Evolutionary conservation across 1,140 invertebrate genomes (phyloP).

Genomic region (Caenorhabditis briggsae): DNA sequence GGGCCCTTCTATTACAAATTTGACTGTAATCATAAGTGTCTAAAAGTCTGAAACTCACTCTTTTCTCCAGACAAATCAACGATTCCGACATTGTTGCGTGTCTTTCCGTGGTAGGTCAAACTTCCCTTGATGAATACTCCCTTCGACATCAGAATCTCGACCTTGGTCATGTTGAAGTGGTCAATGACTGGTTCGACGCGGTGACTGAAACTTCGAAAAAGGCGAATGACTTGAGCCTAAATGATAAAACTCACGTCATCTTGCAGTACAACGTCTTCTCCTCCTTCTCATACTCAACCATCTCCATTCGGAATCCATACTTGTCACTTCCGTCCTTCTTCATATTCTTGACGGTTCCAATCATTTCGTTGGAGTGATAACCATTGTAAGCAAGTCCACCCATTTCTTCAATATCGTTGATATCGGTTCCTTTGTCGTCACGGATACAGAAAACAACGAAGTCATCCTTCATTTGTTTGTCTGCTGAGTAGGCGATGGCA

Average conservation of each 20-base stretch:
- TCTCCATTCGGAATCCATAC: not conserved
- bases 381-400: constrained; percentile 10
- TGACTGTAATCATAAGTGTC: not conserved
- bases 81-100: constrained; percentile 30
- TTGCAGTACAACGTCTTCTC: constrained; percentile 21
- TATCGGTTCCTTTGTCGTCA: constrained; percentile 2
- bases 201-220: not conserved
- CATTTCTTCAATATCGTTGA: not conserved
- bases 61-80: constrained; percentile 27
- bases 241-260: constrained; percentile 11
- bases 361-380: not conserved
- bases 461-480: constrained; percentile 33
- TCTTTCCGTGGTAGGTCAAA: constrained; percentile 35
- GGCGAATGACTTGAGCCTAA: too few relatives aligned
- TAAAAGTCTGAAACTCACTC: too few relatives aligned
- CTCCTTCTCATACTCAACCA: constrained; percentile 22
- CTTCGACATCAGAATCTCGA: constrained; percentile 28
- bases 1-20: too few relatives aligned
- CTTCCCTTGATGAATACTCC: constrained; percentile 13
- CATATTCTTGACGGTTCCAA: not conserved
- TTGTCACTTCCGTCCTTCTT: constrained; percentile 1
- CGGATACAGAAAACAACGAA: constrained; percentile 40
- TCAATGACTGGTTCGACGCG: constrained; percentile 14
- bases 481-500: not conserved
- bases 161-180: constrained; percentile 24